Evolutionary conservation across 2,113 vertebrate genomes (phyloP).

Genomic region (Tragulus kanchil): DNA sequence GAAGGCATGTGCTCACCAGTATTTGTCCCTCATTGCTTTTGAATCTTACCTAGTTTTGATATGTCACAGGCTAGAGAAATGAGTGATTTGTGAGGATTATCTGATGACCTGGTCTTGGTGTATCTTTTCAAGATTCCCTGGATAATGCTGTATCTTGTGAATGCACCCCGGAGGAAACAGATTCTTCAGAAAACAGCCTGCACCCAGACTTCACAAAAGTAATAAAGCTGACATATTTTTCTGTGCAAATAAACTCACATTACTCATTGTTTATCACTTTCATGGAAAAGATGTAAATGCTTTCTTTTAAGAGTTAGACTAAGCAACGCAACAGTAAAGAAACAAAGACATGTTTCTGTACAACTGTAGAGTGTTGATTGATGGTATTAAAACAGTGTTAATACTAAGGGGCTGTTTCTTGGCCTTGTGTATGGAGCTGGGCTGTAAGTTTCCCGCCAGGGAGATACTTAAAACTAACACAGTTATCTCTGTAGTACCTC

Average conservation of each 20-base stretch:
- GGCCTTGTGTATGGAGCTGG: background rate
- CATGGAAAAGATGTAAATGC: background rate
- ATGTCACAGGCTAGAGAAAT: background rate
- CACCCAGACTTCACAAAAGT: constrained; percentile 97
- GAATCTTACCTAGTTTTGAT: background rate
- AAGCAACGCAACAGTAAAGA: background rate
- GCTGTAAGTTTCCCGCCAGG: background rate
- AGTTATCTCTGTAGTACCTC: constrained; percentile 91
- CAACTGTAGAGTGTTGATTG: background rate
- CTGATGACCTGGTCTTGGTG: constrained; percentile 17
- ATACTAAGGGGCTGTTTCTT: background rate
- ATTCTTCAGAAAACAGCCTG: constrained; percentile 92
- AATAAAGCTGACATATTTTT: constrained; percentile 65
- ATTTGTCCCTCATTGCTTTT: background rate
- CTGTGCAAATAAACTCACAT: constrained; percentile 15
- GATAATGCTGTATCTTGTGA: constrained; percentile 89
- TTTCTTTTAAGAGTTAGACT: constrained; percentile 35
- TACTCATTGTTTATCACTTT: background rate
- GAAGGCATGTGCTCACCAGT: background rate
- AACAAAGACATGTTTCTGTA: constrained; percentile 25
- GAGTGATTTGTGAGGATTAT: background rate
- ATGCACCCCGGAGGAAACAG: constrained; percentile 91
- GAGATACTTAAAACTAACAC: constrained; percentile 64
- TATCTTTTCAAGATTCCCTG: constrained; percentile 89
- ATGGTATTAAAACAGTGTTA: background rate